Evolutionary conservation across 2,888 invertebrate genomes (phyloP).

Genomic region (Amorpha juglandis): DNA sequence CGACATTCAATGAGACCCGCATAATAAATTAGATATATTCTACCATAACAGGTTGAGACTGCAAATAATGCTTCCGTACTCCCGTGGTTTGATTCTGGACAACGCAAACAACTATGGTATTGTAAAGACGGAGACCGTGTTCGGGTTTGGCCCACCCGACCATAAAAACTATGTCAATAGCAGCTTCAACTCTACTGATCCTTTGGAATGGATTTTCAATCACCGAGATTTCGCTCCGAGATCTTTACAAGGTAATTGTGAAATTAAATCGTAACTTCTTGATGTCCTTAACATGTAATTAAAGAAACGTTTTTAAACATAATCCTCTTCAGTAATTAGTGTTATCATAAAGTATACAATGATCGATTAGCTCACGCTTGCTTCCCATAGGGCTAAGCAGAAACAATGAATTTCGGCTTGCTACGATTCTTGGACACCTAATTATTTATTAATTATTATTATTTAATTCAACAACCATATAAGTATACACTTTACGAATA

Average conservation of each 20-base stretch:
- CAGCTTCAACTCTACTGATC: slow-evolving; percentile 53
- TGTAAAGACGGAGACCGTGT: slow-evolving; percentile 67
- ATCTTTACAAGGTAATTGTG: slow-evolving; percentile 58
- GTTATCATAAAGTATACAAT: too few relatives aligned
- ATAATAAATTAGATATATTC: not conserved
- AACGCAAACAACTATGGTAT: slow-evolving; percentile 66
- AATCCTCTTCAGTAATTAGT: too few relatives aligned
- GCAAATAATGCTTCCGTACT: slow-evolving; percentile 62
- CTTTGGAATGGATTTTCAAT: slow-evolving; percentile 62
- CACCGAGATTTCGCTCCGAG: slow-evolving; percentile 57
- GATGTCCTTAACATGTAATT: not conserved
- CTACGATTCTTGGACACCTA: too few relatives aligned
- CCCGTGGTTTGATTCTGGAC: slow-evolving; percentile 60
- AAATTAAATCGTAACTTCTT: slow-evolving; percentile 2
- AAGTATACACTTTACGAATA: too few relatives aligned
- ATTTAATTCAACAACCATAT: too few relatives aligned
- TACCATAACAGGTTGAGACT: not conserved
- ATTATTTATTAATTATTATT: too few relatives aligned
- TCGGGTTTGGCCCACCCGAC: slow-evolving; percentile 57
- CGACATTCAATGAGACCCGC: too few relatives aligned
- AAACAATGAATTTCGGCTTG: too few relatives aligned
- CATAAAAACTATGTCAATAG: slow-evolving; percentile 50
- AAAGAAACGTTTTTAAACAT: not conserved
- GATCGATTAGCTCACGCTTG: too few relatives aligned
- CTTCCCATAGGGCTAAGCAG: too few relatives aligned